Evolutionary conservation across 1,140 invertebrate species (phyloP).

Genomic region (Tenebrio molitor): DNA sequence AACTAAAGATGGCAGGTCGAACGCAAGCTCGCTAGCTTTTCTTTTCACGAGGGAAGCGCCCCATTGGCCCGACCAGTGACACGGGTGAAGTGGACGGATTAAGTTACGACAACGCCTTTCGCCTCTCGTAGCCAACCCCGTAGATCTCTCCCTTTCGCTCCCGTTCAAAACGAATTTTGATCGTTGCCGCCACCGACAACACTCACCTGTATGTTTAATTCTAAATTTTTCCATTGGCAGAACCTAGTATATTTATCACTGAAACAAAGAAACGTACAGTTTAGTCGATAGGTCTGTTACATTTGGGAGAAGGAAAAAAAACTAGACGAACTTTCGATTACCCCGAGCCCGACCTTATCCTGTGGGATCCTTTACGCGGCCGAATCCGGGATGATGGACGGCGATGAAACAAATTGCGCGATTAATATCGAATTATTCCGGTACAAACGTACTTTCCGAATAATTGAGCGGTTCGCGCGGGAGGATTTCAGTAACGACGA

Average conservation of each 20-base stretch:
- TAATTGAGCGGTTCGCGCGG: conserved; percentile 8
- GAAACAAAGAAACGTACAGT: conserved; percentile 67
- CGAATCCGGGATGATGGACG: not conserved
- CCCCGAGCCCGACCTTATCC: not conserved
- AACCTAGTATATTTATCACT: conserved; percentile 99
- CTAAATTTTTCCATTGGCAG: conserved; percentile 99
- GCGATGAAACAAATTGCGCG: conserved; percentile 9
- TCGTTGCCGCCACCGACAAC: too few relatives aligned
- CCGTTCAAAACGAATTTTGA: too few relatives aligned
- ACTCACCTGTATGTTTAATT: conserved; percentile 97
- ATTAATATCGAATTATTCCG: conserved; percentile 17
- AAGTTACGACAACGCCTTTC: too few relatives aligned
- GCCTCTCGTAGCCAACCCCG: too few relatives aligned
- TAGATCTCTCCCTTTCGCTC: too few relatives aligned
- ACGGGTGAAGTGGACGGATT: too few relatives aligned
- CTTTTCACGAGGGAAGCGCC: too few relatives aligned
- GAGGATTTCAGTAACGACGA: conserved; percentile 8
- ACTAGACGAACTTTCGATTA: not conserved
- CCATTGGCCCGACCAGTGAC: too few relatives aligned
- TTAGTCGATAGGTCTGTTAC: not conserved
- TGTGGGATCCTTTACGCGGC: not conserved
- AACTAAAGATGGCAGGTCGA: too few relatives aligned
- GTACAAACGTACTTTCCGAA: not conserved
- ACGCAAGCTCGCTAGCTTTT: too few relatives aligned
- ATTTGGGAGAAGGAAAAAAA: too few relatives aligned